These are phyloP conservation scores for Hippoglossus hippoglossus DNA, from an alignment of 2,797 vertebrate species.

Conservation along the genomic window DNA sequence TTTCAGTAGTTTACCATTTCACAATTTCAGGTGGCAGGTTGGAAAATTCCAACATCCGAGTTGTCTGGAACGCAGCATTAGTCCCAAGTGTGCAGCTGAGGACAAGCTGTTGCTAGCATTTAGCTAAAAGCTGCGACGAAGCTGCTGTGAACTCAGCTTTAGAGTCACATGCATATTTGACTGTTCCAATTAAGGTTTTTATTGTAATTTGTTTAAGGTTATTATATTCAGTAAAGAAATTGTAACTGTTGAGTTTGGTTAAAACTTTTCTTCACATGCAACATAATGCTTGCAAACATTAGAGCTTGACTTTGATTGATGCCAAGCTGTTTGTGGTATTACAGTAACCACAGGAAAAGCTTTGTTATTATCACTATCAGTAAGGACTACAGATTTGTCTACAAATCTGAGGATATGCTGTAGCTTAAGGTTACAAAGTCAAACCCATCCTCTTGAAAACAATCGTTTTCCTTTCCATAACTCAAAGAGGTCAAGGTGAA, in stretches of 20 bases:
- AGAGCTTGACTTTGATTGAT: too few relatives aligned
- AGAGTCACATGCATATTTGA: neutral
- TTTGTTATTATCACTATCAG: too few relatives aligned
- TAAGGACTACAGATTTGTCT: neutral
- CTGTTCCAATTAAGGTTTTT: too few relatives aligned
- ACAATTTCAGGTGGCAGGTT: too few relatives aligned
- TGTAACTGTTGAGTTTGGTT: neutral
- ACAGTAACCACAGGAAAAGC: too few relatives aligned
- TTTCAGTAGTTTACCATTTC: too few relatives aligned
- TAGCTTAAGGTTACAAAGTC: slow-evolving; percentile 22
- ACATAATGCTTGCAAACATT: neutral
- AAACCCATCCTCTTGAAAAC: slow-evolving; percentile 14
- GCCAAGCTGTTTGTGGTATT: too few relatives aligned
- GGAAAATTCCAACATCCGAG: too few relatives aligned
- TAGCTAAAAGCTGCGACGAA: neutral
- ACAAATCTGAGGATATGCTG: neutral
- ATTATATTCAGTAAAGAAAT: neutral
- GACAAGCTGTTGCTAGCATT: neutral
- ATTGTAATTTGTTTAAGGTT: too few relatives aligned
- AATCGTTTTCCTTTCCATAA: slow-evolving; percentile 39
- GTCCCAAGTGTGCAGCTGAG: too few relatives aligned
- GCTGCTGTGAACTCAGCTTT: neutral
- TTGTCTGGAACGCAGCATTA: too few relatives aligned
- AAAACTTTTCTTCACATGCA: neutral
- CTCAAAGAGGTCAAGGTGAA: slow-evolving; percentile 54